A percentile compares a stretch with the other conserved stretches of the same genome.
Evolutionary conservation across 2,113 vertebrate genomes (phyloP).

Genomic region (Girardinichthys multiradiatus): DNA sequence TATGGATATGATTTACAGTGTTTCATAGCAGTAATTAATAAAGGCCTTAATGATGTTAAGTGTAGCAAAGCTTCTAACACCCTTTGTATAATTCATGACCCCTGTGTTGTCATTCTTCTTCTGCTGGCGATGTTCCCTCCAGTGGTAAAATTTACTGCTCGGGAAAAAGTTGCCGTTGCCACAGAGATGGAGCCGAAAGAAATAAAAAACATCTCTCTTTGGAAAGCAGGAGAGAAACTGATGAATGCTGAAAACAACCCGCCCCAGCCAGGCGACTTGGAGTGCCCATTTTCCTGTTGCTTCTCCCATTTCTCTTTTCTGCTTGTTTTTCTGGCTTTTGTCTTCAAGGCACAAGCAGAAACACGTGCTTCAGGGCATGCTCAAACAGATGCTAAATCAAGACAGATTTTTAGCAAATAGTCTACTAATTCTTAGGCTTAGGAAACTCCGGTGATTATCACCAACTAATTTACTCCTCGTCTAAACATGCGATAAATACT

Average conservation of each 20-base stretch:
- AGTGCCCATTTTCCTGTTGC: constrained; percentile 38
- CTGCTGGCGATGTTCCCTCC: constrained; percentile 45
- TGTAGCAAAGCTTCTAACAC: constrained; percentile 61
- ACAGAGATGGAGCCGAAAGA: constrained; percentile 64
- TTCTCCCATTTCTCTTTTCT: constrained; percentile 35
- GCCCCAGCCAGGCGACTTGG: constrained; percentile 34
- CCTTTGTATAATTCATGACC: constrained; percentile 66
- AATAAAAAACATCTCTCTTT: constrained; percentile 53
- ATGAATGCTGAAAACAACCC: constrained; percentile 52
- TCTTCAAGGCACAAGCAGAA: constrained; percentile 51
- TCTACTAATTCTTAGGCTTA: constrained; percentile 43
- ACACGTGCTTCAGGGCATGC: constrained; percentile 39
- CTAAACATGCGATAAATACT: constrained; percentile 46
- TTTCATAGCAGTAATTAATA: constrained; percentile 62
- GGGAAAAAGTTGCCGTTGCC: constrained; percentile 70
- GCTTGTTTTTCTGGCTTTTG: constrained; percentile 27
- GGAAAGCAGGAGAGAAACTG: constrained; percentile 51
- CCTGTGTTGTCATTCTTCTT: constrained; percentile 53
- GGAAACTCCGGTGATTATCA: constrained; percentile 50
- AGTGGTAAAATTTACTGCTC: constrained; percentile 52
- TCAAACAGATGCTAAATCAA: constrained; percentile 53
- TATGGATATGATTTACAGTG: constrained; percentile 51
- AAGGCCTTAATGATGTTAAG: constrained; percentile 64
- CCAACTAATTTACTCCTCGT: constrained; percentile 44
- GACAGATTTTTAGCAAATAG: constrained; percentile 49